phyloP scores from a whole-genome alignment of 2,888 invertebrate genomes.

The Trichogramma dendrolimi region DNA sequence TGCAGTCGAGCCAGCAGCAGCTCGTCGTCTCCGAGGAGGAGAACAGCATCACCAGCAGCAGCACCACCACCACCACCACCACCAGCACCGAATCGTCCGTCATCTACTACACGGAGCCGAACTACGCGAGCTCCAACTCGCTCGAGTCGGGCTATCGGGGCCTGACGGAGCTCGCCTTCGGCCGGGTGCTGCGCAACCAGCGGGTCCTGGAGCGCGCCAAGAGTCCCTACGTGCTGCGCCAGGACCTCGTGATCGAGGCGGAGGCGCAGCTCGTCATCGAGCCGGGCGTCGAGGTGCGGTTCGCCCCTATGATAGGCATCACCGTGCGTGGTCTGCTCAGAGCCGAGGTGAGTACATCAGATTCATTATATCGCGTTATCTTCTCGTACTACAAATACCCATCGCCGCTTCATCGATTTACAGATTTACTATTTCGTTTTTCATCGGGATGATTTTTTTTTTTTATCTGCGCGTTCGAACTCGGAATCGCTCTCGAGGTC shows the following conservation, averaged over 20 bases:
- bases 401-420: too few species aligned
- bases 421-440: too few species aligned
- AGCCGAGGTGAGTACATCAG: slow-evolving; percentile 72
- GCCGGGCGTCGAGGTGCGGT: slow-evolving; percentile 83
- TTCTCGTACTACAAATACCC: too few species aligned
- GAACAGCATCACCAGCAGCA: slow-evolving; percentile 9
- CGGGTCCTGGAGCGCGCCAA: slow-evolving; percentile 56
- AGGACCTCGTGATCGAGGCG: slow-evolving; percentile 74
- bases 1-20: slow-evolving; percentile 9
- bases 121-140: slow-evolving; percentile 33
- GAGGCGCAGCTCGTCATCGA: slow-evolving; percentile 80
- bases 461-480: too few species aligned
- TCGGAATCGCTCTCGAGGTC: too few species aligned
- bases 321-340: slow-evolving; percentile 84
- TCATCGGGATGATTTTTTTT: too few species aligned
- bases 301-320: slow-evolving; percentile 89
- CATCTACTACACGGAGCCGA: slow-evolving; percentile 49
- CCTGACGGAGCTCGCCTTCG: slow-evolving; percentile 62
- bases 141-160: slow-evolving; percentile 31
- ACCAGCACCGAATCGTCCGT: slow-evolving; percentile 31
- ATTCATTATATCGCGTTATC: too few species aligned
- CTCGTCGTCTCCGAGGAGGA: slow-evolving; percentile 14
- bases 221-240: slow-evolving; percentile 74
- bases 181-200: slow-evolving; percentile 60
- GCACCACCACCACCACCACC: neutral